Conservation (phyloP, 2,797 vertebrate species). For the Rachycentron canadum region DNA sequence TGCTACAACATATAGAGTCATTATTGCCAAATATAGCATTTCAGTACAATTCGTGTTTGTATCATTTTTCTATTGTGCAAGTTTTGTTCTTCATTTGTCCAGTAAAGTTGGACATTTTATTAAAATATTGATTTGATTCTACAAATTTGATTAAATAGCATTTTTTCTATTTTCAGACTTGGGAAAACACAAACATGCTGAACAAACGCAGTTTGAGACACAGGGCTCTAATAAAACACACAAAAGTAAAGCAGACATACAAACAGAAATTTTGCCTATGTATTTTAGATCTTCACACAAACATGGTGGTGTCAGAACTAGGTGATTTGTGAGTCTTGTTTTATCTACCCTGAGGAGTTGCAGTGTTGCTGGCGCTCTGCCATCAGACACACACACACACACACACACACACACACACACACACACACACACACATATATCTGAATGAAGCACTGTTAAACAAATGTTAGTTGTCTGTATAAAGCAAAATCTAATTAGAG, state of each 20-base stretch:
- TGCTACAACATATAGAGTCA: too few species aligned
- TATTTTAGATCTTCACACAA: conserved; percentile 32
- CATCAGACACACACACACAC: conserved; percentile 64
- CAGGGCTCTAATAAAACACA: conserved; percentile 24
- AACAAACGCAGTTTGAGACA: not conserved
- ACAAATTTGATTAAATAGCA: too few species aligned
- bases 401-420: conserved; percentile 19
- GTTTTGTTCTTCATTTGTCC: too few species aligned
- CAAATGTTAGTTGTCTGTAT: conserved; percentile 13
- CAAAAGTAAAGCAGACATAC: conserved; percentile 21
- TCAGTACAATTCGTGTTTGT: too few species aligned
- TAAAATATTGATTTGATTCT: too few species aligned
- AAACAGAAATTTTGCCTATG: conserved; percentile 29
- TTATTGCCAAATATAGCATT: too few species aligned
- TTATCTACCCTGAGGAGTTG: conserved; percentile 76
- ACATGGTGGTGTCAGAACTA: conserved; percentile 53
- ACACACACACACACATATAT: conserved; percentile 32
- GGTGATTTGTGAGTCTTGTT: conserved; percentile 79
- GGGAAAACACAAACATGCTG: conserved; percentile 4
- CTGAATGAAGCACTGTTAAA: conserved; percentile 37
- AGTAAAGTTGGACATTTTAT: too few species aligned
- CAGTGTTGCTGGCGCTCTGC: conserved; percentile 72
- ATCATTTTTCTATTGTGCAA: too few species aligned
- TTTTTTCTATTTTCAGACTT: not conserved
- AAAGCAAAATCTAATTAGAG: conserved; percentile 21